Evolutionary conservation across 2,113 vertebrate genomes (phyloP), one percentile per base, ranked within the genome.

Genomic region (Choloepus hoffmanni): DNA sequence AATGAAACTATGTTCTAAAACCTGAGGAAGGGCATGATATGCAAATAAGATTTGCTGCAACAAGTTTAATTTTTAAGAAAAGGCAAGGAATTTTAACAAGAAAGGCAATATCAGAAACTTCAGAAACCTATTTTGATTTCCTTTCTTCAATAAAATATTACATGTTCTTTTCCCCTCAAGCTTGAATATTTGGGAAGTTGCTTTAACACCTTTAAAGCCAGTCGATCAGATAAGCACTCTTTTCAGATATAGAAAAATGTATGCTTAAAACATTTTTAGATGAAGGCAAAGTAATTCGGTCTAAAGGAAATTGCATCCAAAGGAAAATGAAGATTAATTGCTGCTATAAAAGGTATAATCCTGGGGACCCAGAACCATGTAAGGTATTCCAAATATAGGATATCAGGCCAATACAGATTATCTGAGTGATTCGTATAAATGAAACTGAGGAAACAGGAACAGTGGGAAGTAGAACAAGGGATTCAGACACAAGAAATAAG

Each of bases 151-250:
- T 67, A 85, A 53, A 83, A 89, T 36, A 72, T 2, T 1, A 5
- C 1, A 4, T 18, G 0, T 43, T 1, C 11, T 30, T 67, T 2
- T 15, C 16, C 1, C 11, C 12, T 30, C 40, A 58, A 65, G 11
- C 81, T 63, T 94, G 40, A 81, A 36, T 94, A 81, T 65, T 26
- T 95, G 28, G 67, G 26, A 23, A 76, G 4, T 90, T 93, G 33
- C 19, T 83, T 73, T 88, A 84, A 74, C 7, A 62, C 43, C 85
- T 87, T 0, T 81, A 63, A 89, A 91, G 81, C 40, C 36, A 91
- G 43, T 70, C 9, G 8, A 67, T 36, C 33, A 89, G 43, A 55
- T 85, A 89, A 68, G n/a, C 85, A 3, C 2, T 24, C 79, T 84
- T 86, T 53, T 60, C 13, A 40, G 2, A 40, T 28, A 62, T 4